phyloP scores from a whole-genome alignment of 2,797 vertebrate genomes.

The Vultur gryphus region DNA sequence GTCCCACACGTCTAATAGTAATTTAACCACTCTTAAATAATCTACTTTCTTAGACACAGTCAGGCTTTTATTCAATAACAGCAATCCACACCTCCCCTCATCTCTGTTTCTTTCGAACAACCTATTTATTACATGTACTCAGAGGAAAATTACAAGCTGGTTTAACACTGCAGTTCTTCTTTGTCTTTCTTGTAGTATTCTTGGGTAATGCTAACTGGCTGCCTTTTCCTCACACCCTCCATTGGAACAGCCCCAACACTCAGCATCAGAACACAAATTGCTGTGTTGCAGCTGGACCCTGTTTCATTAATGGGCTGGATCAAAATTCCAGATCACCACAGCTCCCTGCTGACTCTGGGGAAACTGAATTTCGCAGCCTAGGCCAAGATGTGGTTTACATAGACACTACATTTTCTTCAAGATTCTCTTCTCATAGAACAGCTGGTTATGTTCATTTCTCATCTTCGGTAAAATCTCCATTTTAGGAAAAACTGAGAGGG shows the following conservation, averaged over 20 bases:
- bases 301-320: slow-evolving; percentile 52
- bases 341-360: slow-evolving; percentile 53
- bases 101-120: neutral
- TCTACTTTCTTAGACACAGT: neutral
- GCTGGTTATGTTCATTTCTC: slow-evolving; percentile 31
- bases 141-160: slow-evolving; percentile 31
- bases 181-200: slow-evolving; percentile 14
- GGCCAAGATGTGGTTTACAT: slow-evolving; percentile 51
- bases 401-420: slow-evolving; percentile 42
- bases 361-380: slow-evolving; percentile 29
- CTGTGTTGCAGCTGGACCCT: slow-evolving; percentile 45
- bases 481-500: slow-evolving; percentile 26
- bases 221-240: neutral
- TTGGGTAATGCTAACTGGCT: neutral
- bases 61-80: neutral
- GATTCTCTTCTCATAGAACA: slow-evolving; percentile 26
- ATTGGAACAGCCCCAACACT: neutral
- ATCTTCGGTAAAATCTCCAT: slow-evolving; percentile 28
- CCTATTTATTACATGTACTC: slow-evolving; percentile 6
- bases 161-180: neutral
- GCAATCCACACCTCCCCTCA: neutral
- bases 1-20: neutral
- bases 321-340: slow-evolving; percentile 58
- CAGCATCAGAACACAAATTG: slow-evolving; percentile 28
- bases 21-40: neutral